Percentiles rank a stretch among this genome's conserved stretches.
phyloP scores from a whole-genome alignment of 2,888 invertebrate species.

The Sinodicranocentrus sp. region DNA sequence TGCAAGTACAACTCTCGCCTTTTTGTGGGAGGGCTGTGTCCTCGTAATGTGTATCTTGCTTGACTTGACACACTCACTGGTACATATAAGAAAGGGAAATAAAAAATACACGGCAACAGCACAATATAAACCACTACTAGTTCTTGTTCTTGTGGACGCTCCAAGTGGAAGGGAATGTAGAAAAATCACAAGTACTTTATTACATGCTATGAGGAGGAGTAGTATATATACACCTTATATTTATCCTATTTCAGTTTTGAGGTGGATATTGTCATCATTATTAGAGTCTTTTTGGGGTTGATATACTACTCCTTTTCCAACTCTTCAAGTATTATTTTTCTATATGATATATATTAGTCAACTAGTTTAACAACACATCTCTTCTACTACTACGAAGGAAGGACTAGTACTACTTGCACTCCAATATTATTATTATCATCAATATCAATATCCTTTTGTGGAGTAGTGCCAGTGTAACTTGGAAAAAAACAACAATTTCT shows the following conservation, averaged over 20 bases:
- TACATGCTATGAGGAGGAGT: neutral
- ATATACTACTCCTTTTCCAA: too few relatives aligned
- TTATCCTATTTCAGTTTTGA: neutral
- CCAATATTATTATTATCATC: neutral
- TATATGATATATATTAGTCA: too few relatives aligned
- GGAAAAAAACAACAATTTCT: conserved; percentile 1
- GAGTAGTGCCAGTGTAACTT: conserved; percentile 36
- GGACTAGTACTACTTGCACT: neutral
- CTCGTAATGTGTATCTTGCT: too few relatives aligned
- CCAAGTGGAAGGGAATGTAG: neutral
- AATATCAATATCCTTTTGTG: neutral
- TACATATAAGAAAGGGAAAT: neutral
- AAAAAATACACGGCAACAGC: too few relatives aligned
- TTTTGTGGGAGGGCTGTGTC: too few relatives aligned
- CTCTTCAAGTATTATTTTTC: too few relatives aligned
- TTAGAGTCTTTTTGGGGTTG: too few relatives aligned
- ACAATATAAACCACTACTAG: too few relatives aligned
- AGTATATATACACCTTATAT: neutral
- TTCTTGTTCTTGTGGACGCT: too few relatives aligned
- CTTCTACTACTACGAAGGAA: neutral
- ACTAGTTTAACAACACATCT: too few relatives aligned
- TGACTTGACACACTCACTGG: neutral
- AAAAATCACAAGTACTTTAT: neutral
- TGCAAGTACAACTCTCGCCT: too few relatives aligned
- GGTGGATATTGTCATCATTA: too few relatives aligned